A percentile compares a stretch with the other conserved stretches of the same genome.
phyloP scores from a whole-genome alignment of 2,888 invertebrate species.

The Microchrysa polita region DNA sequence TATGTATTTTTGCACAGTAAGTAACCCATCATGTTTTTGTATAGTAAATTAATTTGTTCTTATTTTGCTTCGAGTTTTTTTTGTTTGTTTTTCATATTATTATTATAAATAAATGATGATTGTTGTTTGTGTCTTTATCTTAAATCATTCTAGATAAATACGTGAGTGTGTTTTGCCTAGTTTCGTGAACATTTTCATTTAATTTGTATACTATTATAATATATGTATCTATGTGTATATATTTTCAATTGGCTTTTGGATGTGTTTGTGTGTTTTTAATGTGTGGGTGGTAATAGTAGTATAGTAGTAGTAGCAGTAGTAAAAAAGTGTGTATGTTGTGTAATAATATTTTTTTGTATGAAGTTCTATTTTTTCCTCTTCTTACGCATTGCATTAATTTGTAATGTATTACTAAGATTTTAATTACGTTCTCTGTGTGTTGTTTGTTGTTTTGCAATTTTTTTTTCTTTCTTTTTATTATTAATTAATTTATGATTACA shows the following conservation, averaged over 20 bases:
- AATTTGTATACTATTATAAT: too few species aligned
- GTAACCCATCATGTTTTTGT: conserved; percentile 24
- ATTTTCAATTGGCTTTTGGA: conserved; percentile 30
- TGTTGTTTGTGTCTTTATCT: too few species aligned
- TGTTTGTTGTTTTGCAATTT: neutral
- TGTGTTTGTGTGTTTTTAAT: too few species aligned
- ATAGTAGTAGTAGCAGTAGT: conserved; percentile 28
- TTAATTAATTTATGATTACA: conserved; percentile 7
- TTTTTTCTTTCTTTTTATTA: conserved; percentile 2
- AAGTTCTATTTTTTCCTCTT: neutral
- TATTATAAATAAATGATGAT: too few species aligned
- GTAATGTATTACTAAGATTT: conserved; percentile 7
- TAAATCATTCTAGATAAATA: conserved; percentile 36
- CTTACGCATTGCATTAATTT: conserved; percentile 11
- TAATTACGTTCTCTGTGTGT: neutral
- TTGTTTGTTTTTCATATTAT: neutral
- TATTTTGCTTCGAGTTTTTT: conserved; percentile 17
- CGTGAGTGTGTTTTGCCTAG: neutral
- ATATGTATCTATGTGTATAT: conserved; percentile 21
- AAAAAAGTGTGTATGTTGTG: conserved; percentile 34
- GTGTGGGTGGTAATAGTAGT: conserved; percentile 14
- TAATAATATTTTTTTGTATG: conserved; percentile 21
- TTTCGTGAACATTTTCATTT: conserved; percentile 5
- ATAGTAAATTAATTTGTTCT: conserved; percentile 34
- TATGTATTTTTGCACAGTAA: conserved; percentile 16